Evolutionary conservation across 2,888 invertebrate genomes (phyloP), one percentile per base, ranked within the genome.

Genomic region (Thymelicus acteon): DNA sequence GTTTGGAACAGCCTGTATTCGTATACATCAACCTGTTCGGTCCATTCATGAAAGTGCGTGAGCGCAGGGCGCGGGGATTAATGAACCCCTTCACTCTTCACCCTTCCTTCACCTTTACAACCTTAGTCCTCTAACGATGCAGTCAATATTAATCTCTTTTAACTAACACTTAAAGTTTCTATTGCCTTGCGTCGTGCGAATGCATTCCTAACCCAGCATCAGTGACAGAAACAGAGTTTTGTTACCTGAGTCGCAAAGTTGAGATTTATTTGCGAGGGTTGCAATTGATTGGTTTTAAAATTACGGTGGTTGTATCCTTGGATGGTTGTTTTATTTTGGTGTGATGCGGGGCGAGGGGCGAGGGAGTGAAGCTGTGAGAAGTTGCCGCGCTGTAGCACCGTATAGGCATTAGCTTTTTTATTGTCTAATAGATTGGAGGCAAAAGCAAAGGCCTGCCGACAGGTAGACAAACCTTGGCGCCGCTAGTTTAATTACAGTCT

Each of bases 11-110:
- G 31, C 87, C 92, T 92, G 86, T 93, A 86, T 78, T 77, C 74
- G 75, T 82, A 92, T 88, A 90, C 89, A 92, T 92, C 92, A 93
- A 93, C 93, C 93, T 93, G 93, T 93, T 93, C 88, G 89, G 88
- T 86, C 91, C 93, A 93, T 93, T 93, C 93, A 93, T 93, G 92
- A 93, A 93, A 93, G 93, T 93, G 93, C 93, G 93, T 92, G 93
- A 85, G 92, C 92, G 92, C 93, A 92, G 92, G 91, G 93, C 90
- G 92, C 91, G 93, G 92, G 93, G 93, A 92, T 93, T 93, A 92
- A 93, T 92, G 92, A 91, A 92, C 89, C 89, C 88, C 87, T 81
- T 79, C 80, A 80, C 86, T 78, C 87, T 81, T 81, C 86, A 78
- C 80, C 84, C 85, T 84, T 84, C 81, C 83, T 79, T 85, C 83